Percentiles rank a stretch among this genome's conserved stretches.
Evolutionary conservation across 1,140 invertebrate genomes (phyloP).

Genomic region (Armadillidium nasatum): DNA sequence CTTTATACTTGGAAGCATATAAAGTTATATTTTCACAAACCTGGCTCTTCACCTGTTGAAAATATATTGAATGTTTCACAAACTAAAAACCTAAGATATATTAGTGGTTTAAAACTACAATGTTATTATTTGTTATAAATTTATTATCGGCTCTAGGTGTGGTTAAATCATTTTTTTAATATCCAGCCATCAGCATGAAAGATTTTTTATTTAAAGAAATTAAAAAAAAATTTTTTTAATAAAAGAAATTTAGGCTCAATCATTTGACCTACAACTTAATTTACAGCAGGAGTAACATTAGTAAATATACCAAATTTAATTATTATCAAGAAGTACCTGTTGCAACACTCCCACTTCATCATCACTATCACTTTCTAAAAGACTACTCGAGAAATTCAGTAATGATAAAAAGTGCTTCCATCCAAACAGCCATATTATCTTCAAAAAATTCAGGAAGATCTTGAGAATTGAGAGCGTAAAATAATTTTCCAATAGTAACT

Average conservation of each 20-base stretch:
- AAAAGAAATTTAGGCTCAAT: too few species aligned
- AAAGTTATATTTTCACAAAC: slow-evolving; percentile 91
- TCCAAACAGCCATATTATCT: slow-evolving; percentile 93
- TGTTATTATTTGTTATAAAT: too few species aligned
- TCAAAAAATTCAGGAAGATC: slow-evolving; percentile 98
- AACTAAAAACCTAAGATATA: too few species aligned
- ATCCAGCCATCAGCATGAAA: too few species aligned
- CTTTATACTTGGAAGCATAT: slow-evolving; percentile 96
- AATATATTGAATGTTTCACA: background rate
- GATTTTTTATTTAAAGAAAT: too few species aligned
- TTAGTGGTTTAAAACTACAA: too few species aligned
- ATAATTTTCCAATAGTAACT: slow-evolving; percentile 88
- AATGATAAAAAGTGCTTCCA: slow-evolving; percentile 81
- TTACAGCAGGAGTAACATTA: too few species aligned
- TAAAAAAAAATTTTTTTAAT: too few species aligned
- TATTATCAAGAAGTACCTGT: slow-evolving; percentile 52
- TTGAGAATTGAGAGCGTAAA: slow-evolving; percentile 87
- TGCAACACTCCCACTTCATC: slow-evolving; percentile 87
- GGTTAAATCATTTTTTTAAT: too few species aligned
- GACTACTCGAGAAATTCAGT: slow-evolving; percentile 65
- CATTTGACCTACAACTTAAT: too few species aligned
- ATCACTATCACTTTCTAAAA: slow-evolving; percentile 63
- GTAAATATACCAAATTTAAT: too few species aligned
- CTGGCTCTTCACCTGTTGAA: slow-evolving; percentile 62
- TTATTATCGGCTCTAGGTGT: too few species aligned